Evolutionary conservation across 30 jellyfish, hydroid and myxozoan species (phyloP).

Genomic region (Aurelia sp.): DNA sequence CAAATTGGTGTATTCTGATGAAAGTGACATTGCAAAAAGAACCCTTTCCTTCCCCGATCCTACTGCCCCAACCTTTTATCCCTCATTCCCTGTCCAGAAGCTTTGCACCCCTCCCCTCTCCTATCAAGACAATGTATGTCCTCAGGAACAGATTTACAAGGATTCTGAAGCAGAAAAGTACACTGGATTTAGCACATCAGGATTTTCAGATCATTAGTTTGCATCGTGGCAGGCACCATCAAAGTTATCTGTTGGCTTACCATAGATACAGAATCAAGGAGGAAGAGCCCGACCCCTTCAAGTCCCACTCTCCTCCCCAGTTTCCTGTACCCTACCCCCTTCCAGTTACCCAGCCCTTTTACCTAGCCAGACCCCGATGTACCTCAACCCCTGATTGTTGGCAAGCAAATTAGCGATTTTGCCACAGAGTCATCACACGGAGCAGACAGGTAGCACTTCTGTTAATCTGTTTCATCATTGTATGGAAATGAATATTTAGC

Average conservation of each 20-base stretch:
- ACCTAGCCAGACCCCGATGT: no score
- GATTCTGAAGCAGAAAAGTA: constrained; percentile 27
- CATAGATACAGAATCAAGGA: constrained; percentile 11
- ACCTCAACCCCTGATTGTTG: not conserved
- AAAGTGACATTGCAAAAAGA: constrained; percentile 12
- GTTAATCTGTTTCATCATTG: constrained; percentile 26
- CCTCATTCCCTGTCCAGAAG: constrained; percentile 37
- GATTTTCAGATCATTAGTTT: constrained; percentile 46
- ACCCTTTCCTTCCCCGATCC: constrained; percentile 24
- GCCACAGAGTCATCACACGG: not conserved
- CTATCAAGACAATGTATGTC: constrained; percentile 15
- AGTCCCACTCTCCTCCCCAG: no score
- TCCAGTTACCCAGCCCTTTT: no score
- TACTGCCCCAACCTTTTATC: constrained; percentile 31
- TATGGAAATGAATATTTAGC: constrained; percentile 23
- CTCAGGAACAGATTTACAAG: constrained; percentile 40
- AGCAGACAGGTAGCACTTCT: not conserved
- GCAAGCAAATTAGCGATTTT: constrained; percentile 20
- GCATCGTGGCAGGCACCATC: constrained; percentile 48
- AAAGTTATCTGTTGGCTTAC: constrained; percentile 19
- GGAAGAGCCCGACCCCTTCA: no score
- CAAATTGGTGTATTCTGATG: constrained; percentile 38
- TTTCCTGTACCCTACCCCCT: no score
- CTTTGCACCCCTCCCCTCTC: constrained; percentile 30
- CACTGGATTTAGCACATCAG: constrained; percentile 33